phyloP scores from a whole-genome alignment of 1,140 invertebrate species.

The Hormaphis cornu region DNA sequence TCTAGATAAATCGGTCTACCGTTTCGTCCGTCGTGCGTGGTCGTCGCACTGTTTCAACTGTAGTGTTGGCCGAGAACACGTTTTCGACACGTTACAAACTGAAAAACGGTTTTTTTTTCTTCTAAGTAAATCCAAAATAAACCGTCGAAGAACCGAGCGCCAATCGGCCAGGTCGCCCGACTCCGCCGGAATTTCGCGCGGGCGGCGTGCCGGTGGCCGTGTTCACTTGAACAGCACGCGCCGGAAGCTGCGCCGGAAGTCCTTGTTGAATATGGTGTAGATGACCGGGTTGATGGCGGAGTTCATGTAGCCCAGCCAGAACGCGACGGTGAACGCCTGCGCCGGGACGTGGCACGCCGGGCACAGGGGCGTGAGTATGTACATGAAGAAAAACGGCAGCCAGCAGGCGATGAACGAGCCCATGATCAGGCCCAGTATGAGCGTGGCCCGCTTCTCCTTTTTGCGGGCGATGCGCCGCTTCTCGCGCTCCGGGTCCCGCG shows the following conservation, averaged over 20 bases:
- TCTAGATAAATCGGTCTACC: no score
- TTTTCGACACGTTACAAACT: no score
- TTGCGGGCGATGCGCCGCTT: conserved; percentile 88
- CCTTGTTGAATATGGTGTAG: conserved; percentile 98
- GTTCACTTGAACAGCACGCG: conserved; percentile 81
- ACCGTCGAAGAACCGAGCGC: no score
- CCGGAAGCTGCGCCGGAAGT: conserved; percentile 91
- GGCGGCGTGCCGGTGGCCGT: neutral
- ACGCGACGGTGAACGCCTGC: conserved; percentile 85
- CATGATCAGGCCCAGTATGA: conserved; percentile 96
- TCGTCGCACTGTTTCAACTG: no score
- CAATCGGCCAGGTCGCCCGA: no score
- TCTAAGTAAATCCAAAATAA: no score
- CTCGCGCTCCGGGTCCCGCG: conserved; percentile 80
- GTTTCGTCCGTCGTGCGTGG: no score
- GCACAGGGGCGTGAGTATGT: conserved; percentile 77
- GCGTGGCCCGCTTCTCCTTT: conserved; percentile 91
- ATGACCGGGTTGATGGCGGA: conserved; percentile 96
- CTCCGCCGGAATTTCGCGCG: no score
- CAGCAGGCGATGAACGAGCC: conserved; percentile 97
- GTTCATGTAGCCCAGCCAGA: conserved; percentile 99
- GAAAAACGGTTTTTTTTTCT: no score
- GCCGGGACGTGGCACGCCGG: conserved; percentile 60
- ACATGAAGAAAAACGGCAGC: conserved; percentile 96
- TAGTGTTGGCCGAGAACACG: no score